Conservation (phyloP, 2,113 vertebrate species). For the Engraulis encrasicolus region DNA sequence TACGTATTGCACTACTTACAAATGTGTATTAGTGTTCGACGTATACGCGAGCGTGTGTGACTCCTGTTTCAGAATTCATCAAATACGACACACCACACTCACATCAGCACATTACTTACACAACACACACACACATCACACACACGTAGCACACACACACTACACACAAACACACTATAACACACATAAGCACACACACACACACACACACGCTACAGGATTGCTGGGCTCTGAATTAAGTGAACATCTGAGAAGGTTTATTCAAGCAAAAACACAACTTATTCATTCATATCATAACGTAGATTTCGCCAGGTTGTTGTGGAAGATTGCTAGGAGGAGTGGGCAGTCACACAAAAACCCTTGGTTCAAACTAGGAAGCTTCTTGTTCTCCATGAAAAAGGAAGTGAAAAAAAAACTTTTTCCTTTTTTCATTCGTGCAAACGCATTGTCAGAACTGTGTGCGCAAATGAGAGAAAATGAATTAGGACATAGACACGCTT, state of each 20-base stretch:
- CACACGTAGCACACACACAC: too few relatives aligned
- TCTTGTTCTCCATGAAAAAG: not conserved
- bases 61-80: too few relatives aligned
- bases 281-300: conserved; percentile 1
- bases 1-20: conserved; percentile 66
- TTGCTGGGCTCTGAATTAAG: not conserved
- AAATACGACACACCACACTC: too few relatives aligned
- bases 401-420: not conserved
- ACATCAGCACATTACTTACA: too few relatives aligned
- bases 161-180: too few relatives aligned
- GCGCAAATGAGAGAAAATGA: conserved; percentile 47
- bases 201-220: conserved; percentile 54
- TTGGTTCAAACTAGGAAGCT: not conserved
- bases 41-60: conserved; percentile 48
- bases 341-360: conserved; percentile 4
- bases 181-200: too few relatives aligned
- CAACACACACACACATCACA: too few relatives aligned
- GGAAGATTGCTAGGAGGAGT: conserved; percentile 18
- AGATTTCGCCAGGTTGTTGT: conserved; percentile 3
- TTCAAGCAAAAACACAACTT: not conserved
- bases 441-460: not conserved
- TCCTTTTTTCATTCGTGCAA: not conserved
- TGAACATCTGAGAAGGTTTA: not conserved
- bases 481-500: conserved; percentile 47
- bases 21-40: conserved; percentile 61